phyloP scores from a whole-genome alignment of 2,113 vertebrate species.

The Oryzias curvinotus region DNA sequence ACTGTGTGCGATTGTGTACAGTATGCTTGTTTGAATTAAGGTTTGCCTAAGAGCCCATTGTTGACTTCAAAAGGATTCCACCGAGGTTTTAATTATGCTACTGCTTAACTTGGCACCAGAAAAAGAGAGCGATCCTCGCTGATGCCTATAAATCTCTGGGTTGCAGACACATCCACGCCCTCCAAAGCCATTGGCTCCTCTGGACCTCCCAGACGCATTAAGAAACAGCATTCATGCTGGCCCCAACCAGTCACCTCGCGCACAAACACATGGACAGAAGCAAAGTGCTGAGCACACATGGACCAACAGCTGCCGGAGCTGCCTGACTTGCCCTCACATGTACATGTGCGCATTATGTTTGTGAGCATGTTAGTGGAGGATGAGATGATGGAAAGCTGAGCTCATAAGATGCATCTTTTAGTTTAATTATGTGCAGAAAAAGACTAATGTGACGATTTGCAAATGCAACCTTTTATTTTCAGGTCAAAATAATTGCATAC shows the following conservation, averaged over 20 bases:
- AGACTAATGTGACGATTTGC: too few relatives aligned
- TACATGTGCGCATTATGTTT: slow-evolving; percentile 1
- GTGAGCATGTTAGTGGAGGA: neutral
- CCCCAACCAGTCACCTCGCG: slow-evolving; percentile 55
- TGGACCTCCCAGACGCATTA: slow-evolving; percentile 78
- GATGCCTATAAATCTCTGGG: slow-evolving; percentile 79
- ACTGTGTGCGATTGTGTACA: slow-evolving; percentile 40
- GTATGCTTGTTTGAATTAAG: slow-evolving; percentile 63
- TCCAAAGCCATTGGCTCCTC: slow-evolving; percentile 73
- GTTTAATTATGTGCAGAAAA: too few relatives aligned
- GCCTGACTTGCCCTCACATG: slow-evolving; percentile 33
- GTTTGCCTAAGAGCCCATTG: slow-evolving; percentile 73
- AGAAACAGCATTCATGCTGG: slow-evolving; percentile 61
- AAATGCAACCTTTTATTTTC: too few relatives aligned
- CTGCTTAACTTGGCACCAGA: slow-evolving; percentile 82
- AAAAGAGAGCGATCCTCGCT: slow-evolving; percentile 77
- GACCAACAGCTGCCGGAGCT: slow-evolving; percentile 46
- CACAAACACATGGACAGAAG: slow-evolving; percentile 57
- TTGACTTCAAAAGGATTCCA: slow-evolving; percentile 80
- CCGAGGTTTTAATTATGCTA: slow-evolving; percentile 82
- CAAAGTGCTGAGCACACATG: slow-evolving; percentile 46
- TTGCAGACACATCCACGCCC: slow-evolving; percentile 75
- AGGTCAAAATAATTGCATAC: too few relatives aligned
- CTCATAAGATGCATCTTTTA: neutral
- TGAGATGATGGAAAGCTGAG: neutral